Conservation (phyloP, 2,113 vertebrate species). For the Scytalopus superciliaris region DNA sequence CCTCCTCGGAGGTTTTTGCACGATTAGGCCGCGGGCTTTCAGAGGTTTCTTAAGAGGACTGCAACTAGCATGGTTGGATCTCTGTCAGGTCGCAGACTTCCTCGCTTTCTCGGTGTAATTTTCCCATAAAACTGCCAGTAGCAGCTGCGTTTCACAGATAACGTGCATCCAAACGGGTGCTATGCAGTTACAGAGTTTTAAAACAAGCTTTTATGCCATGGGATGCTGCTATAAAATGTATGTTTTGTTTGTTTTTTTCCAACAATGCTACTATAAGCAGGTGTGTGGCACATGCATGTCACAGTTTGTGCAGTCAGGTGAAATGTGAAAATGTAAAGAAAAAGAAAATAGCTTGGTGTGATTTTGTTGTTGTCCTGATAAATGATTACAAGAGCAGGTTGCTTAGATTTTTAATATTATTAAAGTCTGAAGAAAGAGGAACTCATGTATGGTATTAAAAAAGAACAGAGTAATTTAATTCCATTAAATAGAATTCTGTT, state of each 20-base stretch:
- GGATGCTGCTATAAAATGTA: background rate
- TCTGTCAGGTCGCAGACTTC: rapidly evolving
- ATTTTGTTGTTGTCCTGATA: background rate
- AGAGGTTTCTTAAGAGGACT: rapidly evolving
- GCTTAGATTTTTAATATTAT: background rate
- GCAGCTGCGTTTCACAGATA: rapidly evolving
- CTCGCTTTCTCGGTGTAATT: rapidly evolving
- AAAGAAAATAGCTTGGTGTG: rapidly evolving
- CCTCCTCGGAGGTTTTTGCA: too few species aligned
- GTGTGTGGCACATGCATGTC: rapidly evolving
- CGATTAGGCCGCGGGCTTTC: background rate
- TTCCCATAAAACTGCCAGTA: too few species aligned
- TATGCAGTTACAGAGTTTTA: background rate
- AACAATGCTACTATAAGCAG: rapidly evolving
- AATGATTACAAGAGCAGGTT: background rate
- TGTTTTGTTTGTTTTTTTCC: background rate
- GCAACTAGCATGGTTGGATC: rapidly evolving
- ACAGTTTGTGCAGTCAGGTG: background rate
- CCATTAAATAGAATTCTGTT: background rate
- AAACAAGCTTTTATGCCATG: background rate
- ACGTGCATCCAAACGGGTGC: rapidly evolving
- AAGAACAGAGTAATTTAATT: background rate
- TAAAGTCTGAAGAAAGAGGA: background rate
- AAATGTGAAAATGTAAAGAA: background rate
- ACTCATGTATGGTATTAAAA: background rate